These are phyloP conservation scores for Lycorma delicatula DNA, from an alignment of 1,140 invertebrate species.

Conservation along the genomic window DNA sequence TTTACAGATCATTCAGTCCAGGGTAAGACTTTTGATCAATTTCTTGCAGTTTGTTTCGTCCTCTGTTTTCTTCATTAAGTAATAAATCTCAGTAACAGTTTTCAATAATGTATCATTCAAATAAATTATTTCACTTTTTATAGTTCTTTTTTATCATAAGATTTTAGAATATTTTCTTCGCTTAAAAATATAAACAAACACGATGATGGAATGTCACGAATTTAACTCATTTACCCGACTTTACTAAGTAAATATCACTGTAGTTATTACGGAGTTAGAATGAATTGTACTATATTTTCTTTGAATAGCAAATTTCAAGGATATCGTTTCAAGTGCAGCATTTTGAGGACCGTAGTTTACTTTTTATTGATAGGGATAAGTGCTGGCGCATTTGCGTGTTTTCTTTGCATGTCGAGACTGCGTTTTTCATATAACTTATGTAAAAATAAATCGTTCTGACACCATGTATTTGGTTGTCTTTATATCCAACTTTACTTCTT, in stretches of 20 bases:
- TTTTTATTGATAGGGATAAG: background rate
- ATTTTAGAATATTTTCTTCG: no score
- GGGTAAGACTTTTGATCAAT: no score
- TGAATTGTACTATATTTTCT: background rate
- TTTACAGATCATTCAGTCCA: no score
- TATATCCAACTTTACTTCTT: background rate
- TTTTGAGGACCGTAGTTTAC: background rate
- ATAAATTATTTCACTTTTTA: no score
- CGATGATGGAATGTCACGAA: no score
- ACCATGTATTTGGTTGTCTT: constrained; percentile 1
- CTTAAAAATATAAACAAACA: no score
- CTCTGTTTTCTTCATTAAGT: no score
- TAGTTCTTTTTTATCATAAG: no score
- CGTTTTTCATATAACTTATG: background rate
- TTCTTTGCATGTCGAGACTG: background rate
- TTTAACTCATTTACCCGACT: no score
- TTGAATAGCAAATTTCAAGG: background rate
- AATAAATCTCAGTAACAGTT: no score
- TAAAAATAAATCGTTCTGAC: constrained; percentile 5
- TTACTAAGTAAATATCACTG: background rate
- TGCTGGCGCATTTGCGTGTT: background rate
- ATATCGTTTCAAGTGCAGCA: background rate
- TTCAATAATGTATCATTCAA: no score
- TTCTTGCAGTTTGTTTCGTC: no score
- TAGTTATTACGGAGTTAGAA: background rate